Conservation (phyloP, 2,888 invertebrate species). For the Zootermopsis nevadensis region DNA sequence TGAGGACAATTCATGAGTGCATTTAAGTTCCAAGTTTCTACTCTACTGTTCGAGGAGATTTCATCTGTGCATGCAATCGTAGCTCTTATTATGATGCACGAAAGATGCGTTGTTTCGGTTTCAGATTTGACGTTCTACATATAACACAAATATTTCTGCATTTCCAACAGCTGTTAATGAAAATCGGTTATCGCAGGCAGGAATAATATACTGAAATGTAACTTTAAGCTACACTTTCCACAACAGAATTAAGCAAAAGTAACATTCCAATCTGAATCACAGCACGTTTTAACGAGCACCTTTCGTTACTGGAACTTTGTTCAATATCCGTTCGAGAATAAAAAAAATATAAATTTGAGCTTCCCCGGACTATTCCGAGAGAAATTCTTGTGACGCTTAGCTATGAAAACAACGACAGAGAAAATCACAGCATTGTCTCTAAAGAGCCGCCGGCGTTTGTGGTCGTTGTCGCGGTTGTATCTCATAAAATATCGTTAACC, state of each 20-base stretch:
- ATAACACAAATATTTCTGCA: too few relatives aligned
- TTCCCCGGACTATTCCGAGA: neutral
- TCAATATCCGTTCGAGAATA: too few relatives aligned
- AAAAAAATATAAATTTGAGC: neutral
- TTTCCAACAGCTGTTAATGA: too few relatives aligned
- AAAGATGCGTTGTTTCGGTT: too few relatives aligned
- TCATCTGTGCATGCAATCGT: too few relatives aligned
- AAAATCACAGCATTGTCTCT: slow-evolving; percentile 33
- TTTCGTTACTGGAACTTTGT: neutral
- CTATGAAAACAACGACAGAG: neutral
- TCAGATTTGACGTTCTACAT: too few relatives aligned
- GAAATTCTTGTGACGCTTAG: neutral
- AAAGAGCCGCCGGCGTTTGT: slow-evolving; percentile 22
- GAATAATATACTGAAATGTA: neutral
- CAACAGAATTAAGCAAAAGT: neutral
- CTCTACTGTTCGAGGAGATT: too few relatives aligned
- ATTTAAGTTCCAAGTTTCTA: too few relatives aligned
- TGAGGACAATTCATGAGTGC: too few relatives aligned
- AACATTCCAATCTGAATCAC: neutral
- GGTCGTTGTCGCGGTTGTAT: slow-evolving; percentile 26
- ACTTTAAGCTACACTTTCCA: neutral
- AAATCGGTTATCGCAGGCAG: neutral
- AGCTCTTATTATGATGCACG: too few relatives aligned
- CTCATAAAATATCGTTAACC: slow-evolving; percentile 70
- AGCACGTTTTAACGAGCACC: neutral